Evolutionary conservation across 2,797 vertebrate species (phyloP), one percentile per base, ranked within the genome.

Genomic region (Chanos chanos): DNA sequence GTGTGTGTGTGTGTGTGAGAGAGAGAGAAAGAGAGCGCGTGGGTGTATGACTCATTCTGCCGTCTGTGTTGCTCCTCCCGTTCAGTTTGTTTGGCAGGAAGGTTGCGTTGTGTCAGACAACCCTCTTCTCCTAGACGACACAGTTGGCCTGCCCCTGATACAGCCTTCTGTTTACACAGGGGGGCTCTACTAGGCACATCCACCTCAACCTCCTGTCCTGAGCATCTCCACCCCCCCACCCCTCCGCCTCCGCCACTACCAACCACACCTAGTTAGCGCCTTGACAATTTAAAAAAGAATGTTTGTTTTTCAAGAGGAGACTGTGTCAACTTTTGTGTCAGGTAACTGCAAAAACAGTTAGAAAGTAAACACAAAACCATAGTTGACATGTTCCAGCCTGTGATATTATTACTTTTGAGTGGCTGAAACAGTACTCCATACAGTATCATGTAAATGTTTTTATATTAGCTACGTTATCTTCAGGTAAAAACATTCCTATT

Each of bases 101-200:
- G 50, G 56, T 70, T 55, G 28, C 66, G 52, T 45, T 45, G 34
- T 62, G 48, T 27, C 48, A 67, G 52, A 63, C 50, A 5, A 51
- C 41, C 43, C 44, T 50, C 28, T 66, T 48, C 54, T 45, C 40
- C 60, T 66, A 72, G 72, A 77, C 54, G 51, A 71, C 64, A 72
- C 69, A 68, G 41, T 39, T 22, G 47, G 15, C 7, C 37, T 65
- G 63, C 68, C 64, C 69, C 65, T 77, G 51, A 51, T 44, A 16
- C 1, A 25, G 28, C 47, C 63, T 60, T 68, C 53, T 28, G 8
- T 45, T 64, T 19, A 25, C 44, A 37, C 37, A 16, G 19, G 9
- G 16, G 45, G n/a, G 12, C 36, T 15, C 8, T 9, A 36, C 34
- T 41, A 51, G 7, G 43, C 40, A 41, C 19, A 64, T 22, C 27